These are phyloP conservation scores for Atlantisia rogersi DNA, from an alignment of 2,113 vertebrate species.

Conservation along the genomic window DNA sequence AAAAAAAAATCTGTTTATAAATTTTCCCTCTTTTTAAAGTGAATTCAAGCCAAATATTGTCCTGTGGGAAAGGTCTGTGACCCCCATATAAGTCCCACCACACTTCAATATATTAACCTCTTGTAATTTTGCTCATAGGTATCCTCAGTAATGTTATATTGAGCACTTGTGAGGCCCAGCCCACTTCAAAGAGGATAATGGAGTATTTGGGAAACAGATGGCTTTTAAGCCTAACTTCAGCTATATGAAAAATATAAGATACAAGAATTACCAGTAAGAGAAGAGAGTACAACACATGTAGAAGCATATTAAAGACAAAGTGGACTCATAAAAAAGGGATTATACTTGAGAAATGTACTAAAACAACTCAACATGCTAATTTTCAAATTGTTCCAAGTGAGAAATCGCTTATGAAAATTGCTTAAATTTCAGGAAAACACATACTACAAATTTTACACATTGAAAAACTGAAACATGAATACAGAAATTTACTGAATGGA, in stretches of 20 bases:
- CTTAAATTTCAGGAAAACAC: conserved; percentile 15
- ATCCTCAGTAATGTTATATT: not conserved
- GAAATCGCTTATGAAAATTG: not conserved
- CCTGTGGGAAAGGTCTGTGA: not conserved
- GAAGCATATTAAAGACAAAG: conserved; percentile 59
- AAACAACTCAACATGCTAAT: not conserved
- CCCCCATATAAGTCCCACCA: not conserved
- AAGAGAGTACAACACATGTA: conserved; percentile 27
- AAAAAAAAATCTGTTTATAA: not conserved
- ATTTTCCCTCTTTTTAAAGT: not conserved
- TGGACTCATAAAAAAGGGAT: conserved; percentile 42
- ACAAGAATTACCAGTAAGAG: conserved; percentile 47
- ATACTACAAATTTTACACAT: not conserved
- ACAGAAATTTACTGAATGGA: not conserved
- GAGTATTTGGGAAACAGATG: not conserved
- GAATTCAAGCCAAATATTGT: not conserved
- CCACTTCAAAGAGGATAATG: not conserved
- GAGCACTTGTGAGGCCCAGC: not conserved
- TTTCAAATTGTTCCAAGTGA: not conserved
- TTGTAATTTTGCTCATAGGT: not conserved
- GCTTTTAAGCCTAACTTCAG: not conserved
- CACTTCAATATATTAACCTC: not conserved
- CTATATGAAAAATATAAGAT: not conserved
- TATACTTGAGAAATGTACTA: not conserved
- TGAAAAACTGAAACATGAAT: conserved; percentile 11